Base-by-base conservation (phyloP, 2,113 vertebrate species). In the Agapornis roseicollis region DNA sequence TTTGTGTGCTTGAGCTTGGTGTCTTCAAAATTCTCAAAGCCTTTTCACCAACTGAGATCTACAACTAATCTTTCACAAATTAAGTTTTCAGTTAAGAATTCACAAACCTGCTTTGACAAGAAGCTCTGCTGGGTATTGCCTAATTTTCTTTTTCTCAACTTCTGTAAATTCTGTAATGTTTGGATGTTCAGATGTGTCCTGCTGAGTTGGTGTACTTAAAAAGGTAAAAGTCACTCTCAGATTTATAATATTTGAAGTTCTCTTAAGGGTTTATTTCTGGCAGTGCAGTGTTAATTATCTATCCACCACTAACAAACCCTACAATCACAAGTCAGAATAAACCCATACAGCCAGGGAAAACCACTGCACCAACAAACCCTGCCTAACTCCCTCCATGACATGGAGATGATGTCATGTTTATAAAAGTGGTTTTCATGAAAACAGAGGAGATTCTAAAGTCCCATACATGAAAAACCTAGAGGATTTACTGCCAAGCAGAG, bases 321-420 rank as follows among this genome's bases (percentile, higher is more conserved):
- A 33, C 17, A 17, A 33, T 4, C 18, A 5, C 15, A n/a, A 56
- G 28, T 16, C 16, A 13, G 19, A 25, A 39, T 19, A 49, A 69
- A 14, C 13, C 15, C 78, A 10, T 1, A 15, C 9, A 58, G 9
- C 31, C 53, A 6, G 15, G 13, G 5, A 41, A 66, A 53, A 28
- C 10, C 22, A 52, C 27, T 17, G 6, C 31, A 10, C 9, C 8
- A 1, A 28, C 31, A 39, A 50, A 29, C 35, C 28, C 31, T 25
- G 31, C 49, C 47, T 9, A 3, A 23, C n/a, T 47, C 35, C 29
- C 35, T 37, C 35, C 5, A 3, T 1, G 18, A 25, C 27, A 4
- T 2, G 11, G 33, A 42, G 28, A 7, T 2, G 16, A 14, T 3
- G 4, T 3, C 15, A 7, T 2, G 0, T 33, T 49, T 49, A 13